These are phyloP conservation scores for Dynastes maya DNA, from an alignment of 2,888 invertebrate species.

Conservation along the genomic window DNA sequence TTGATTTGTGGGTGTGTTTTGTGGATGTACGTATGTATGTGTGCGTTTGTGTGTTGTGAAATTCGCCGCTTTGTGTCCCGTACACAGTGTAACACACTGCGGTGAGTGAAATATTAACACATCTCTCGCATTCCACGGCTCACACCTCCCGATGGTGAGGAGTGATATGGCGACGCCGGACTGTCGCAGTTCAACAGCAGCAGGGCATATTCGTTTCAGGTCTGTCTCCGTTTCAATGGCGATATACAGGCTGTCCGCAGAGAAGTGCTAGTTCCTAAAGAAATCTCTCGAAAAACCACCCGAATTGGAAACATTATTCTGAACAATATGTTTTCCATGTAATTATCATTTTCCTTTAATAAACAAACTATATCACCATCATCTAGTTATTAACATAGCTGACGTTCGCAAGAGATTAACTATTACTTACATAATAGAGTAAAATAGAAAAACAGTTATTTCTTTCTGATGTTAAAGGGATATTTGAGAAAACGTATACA, in stretches of 20 bases:
- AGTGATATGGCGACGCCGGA: conserved; percentile 67
- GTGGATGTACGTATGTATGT: conserved; percentile 4
- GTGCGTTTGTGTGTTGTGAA: conserved; percentile 61
- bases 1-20: conserved; percentile 64
- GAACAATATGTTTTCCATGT: no score
- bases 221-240: conserved; percentile 55
- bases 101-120: conserved; percentile 68
- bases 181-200: conserved; percentile 59
- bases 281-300: background rate
- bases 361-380: no score
- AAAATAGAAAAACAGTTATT: no score
- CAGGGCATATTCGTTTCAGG: conserved; percentile 59
- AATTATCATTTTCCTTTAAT: no score
- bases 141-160: conserved; percentile 67
- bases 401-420: no score
- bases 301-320: background rate
- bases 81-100: conserved; percentile 56
- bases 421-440: no score
- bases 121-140: conserved; percentile 66
- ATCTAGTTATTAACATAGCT: no score
- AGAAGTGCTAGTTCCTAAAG: background rate
- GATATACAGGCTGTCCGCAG: conserved; percentile 49
- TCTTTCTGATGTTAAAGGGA: no score
- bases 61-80: conserved; percentile 60
- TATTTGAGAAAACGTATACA: no score